Evolutionary conservation across 1,140 invertebrate species (phyloP), one percentile per base, ranked within the genome.

Genomic region (Orius insidiosus): DNA sequence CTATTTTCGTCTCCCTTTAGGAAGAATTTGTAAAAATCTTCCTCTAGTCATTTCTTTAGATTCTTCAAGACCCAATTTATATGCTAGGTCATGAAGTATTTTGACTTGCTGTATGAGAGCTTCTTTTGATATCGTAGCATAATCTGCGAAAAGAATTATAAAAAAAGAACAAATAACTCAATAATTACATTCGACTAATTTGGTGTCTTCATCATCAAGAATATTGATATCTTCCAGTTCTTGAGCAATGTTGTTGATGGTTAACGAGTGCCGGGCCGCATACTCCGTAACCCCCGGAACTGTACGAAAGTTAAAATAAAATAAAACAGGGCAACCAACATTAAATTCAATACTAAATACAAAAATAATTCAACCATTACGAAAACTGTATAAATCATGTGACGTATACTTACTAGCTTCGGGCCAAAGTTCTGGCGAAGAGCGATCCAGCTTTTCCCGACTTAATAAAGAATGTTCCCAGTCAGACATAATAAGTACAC

Each of bases 31-130:
- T 35, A 96, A 68, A 62, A 92, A 89, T 67, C 92, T 93, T 32
- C 89, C 90, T 54, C 89, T 68, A 0, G 89, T 94, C 83, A 95
- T 90, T 70, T 96, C 92, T 60, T 90, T 89, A 1, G 88, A 78
- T 70, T 97, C 90, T 59, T 93, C 87, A 9, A 90, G 62, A 5
- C 89, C 90, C 14, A 97, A 65, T 59, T 92, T 85, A 64, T 94
- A 96, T 5, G 90, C 88, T 39, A 85, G 67, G 59, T 95, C 89
- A 60, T 95, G 87, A 14, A 96, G 64, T 57, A 85, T 85, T 61
- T 88, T 85, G 0, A 95, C 85, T 73, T 94, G 90, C 50, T 83
- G 75, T 50, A 95, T 79, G 31, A 96, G 65, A 56, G 78, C 76
- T 46, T 79, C 72, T 47, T 80, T 76, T 13, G 84, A 73, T 43